Percentiles rank a stretch among this genome's conserved stretches.
phyloP scores from a whole-genome alignment of 2,113 vertebrate genomes.

The Setophaga petechia region DNA sequence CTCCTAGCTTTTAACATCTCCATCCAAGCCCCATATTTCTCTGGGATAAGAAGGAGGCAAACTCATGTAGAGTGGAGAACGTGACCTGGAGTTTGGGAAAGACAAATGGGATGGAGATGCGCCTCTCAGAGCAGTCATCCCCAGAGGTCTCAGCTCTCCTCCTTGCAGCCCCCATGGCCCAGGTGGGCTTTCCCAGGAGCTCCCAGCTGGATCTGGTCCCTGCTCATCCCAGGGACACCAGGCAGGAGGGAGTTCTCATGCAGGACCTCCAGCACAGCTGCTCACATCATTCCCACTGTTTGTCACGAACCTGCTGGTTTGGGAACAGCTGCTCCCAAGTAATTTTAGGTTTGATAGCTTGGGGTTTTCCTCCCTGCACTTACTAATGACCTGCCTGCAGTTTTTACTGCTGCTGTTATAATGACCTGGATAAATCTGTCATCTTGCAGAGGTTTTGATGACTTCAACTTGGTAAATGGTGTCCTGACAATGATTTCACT shows the following conservation, averaged over 20 bases:
- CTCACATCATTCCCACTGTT: not conserved
- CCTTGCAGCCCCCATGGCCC: not conserved
- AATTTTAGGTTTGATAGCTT: not conserved
- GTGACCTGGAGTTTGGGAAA: not conserved
- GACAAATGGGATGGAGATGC: not conserved
- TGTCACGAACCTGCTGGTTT: not conserved
- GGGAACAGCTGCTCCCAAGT: slow-evolving; percentile 14
- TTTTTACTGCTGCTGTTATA: not conserved
- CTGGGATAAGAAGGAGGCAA: not conserved
- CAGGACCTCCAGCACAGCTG: not conserved
- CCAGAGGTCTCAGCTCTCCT: not conserved
- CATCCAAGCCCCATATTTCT: not conserved
- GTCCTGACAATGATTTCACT: not conserved
- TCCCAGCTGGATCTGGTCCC: not conserved
- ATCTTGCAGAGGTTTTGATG: not conserved
- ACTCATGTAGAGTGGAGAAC: accelerated
- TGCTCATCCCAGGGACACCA: not conserved
- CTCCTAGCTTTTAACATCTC: not conserved
- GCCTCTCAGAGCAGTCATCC: not conserved
- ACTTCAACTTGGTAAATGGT: not conserved
- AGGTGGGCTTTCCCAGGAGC: not conserved
- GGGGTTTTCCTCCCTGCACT: not conserved
- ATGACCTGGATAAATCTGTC: not conserved
- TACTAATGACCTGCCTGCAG: not conserved
- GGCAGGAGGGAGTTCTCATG: accelerated